These are phyloP conservation scores for Platyscapa corneri DNA, from an alignment of 1,140 invertebrate species.

Conservation along the genomic window DNA sequence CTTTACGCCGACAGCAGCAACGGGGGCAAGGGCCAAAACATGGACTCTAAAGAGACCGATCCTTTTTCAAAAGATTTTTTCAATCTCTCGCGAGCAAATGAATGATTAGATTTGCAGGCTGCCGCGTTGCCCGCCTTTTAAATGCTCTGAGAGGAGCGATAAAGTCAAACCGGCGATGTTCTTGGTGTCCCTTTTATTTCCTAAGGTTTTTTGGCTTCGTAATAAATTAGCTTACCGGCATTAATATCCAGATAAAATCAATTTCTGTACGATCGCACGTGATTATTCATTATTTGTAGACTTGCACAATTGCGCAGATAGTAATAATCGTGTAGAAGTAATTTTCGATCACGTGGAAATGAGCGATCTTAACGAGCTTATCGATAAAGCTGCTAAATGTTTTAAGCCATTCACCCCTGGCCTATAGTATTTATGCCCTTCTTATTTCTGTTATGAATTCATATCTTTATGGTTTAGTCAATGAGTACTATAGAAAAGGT, in stretches of 20 bases:
- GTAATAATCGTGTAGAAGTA: too few species aligned
- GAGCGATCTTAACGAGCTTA: too few species aligned
- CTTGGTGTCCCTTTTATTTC: background rate
- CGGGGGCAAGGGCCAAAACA: background rate
- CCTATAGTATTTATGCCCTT: too few species aligned
- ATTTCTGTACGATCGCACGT: background rate
- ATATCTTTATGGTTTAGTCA: background rate
- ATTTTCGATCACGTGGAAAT: too few species aligned
- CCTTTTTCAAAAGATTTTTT: conserved; percentile 32
- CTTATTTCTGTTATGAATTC: background rate
- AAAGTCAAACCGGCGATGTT: background rate
- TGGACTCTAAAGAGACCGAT: background rate
- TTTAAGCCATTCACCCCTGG: too few species aligned
- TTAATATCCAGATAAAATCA: background rate
- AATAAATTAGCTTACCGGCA: background rate
- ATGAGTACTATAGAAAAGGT: background rate
- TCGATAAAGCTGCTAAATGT: too few species aligned
- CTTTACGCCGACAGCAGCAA: background rate
- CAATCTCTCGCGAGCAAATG: conserved; percentile 30
- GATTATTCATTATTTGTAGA: background rate
- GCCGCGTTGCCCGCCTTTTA: background rate
- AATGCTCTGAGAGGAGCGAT: conserved; percentile 1
- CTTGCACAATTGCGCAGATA: too few species aligned
- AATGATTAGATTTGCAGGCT: conserved; percentile 38
- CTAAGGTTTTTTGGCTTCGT: background rate